These are phyloP conservation scores for Acridotheres tristis DNA, from an alignment of 2,797 vertebrate species.

Conservation along the genomic window DNA sequence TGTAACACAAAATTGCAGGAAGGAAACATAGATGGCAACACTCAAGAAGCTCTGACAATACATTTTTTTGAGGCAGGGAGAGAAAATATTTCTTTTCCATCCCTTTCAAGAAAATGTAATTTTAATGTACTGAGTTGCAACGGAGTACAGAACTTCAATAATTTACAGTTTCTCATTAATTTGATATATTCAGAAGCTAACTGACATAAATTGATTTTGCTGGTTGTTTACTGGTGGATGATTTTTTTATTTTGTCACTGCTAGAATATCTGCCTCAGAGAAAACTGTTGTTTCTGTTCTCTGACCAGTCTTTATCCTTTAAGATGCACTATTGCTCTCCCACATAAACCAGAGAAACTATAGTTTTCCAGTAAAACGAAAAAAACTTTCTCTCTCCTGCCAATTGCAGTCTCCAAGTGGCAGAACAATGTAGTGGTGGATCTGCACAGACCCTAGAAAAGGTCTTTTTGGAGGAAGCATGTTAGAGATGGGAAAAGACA, in stretches of 20 bases:
- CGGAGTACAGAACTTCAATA: neutral
- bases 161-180: neutral
- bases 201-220: neutral
- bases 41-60: neutral
- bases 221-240: neutral
- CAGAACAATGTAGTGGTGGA: neutral
- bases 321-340: neutral
- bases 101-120: neutral
- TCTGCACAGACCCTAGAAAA: rapidly evolving
- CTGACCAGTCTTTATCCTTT: neutral
- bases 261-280: neutral
- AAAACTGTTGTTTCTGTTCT: neutral
- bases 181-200: neutral
- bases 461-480: neutral
- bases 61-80: neutral
- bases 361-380: neutral
- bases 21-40: neutral
- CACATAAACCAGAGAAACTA: neutral
- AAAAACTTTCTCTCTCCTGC: neutral
- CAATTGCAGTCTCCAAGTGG: neutral
- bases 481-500: neutral
- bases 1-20: neutral
- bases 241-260: neutral
- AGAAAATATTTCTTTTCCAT: neutral
- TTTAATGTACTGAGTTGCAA: neutral